Base-by-base conservation (phyloP, 2,888 invertebrate species). In the Homarus gammarus region DNA sequence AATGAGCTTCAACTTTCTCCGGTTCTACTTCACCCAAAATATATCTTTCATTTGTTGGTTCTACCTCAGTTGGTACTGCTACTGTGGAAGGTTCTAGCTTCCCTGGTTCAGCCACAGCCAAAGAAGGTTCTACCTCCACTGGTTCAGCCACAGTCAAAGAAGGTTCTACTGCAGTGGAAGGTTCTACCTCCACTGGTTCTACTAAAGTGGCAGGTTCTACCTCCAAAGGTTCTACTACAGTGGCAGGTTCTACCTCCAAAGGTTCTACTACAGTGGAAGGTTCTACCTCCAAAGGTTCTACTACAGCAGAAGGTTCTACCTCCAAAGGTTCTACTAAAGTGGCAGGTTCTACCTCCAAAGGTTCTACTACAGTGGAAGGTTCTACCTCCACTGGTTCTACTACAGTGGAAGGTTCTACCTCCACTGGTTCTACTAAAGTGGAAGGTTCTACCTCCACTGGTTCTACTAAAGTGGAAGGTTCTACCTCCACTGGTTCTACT, bases 101-200 rank as follows among this genome's bases (percentile, higher is more conserved):
- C 36, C 27, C 27, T 12, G 49, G 49, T 49, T 49, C 22, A 38
- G 18, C 75, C 27, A 75, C 8, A 75, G 0, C 33, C 40, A 27
- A 38, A 49, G 0, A 15, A 75, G 44, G 15, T 82, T 82, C 44
- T 64, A 27, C 31, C 40, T 82, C 82, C 40, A 40, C 82, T 82
- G 56, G 2, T 72, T 83, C 83, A n/a, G 49, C 40, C 33, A 27
- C 83, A 10, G 31, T 38, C 0, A 75, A 5, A 33, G 18, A 22
- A 31, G 79, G 33, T 79, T 79, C 79, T 36, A 61, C 79, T n/a
- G n/a, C n/a, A n/a, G n/a, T n/a, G n/a, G 0, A 2, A 75, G 40
- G n/a, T 38, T 75, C 75, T 22, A 40, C 5, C 15, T 75, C 40
- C 12, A 12, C 75, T 38, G 56, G 3, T 56, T 49, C 79, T n/a